These are phyloP conservation scores for Varanus salvator DNA, from an alignment of 2,113 vertebrate species.

Conservation along the genomic window DNA sequence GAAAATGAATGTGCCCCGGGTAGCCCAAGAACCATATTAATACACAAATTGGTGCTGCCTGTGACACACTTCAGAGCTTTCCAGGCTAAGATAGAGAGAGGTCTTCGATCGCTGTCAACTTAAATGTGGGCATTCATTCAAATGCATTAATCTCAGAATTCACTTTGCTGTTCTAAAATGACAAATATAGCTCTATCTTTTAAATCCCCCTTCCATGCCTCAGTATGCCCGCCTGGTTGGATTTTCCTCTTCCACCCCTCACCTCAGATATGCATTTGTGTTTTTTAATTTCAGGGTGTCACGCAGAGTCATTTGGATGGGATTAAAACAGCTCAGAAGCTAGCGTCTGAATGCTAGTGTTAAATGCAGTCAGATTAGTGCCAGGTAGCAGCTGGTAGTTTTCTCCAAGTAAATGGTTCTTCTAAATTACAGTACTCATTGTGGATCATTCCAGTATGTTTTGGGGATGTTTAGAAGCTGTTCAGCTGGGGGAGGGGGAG, in stretches of 20 bases:
- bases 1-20: neutral
- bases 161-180: slow-evolving; percentile 8
- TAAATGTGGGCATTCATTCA: slow-evolving; percentile 20
- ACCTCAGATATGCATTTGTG: neutral
- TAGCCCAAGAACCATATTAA: neutral
- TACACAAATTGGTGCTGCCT: neutral
- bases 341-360: slow-evolving; percentile 7
- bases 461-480: neutral
- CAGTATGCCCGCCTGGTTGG: neutral
- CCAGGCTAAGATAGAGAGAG: neutral
- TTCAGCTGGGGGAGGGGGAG: neutral
- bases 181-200: neutral
- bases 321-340: neutral
- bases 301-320: neutral
- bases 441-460: neutral
- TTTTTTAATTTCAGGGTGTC: slow-evolving; percentile 2
- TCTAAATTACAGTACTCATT: slow-evolving; percentile 18
- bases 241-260: neutral
- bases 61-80: neutral
- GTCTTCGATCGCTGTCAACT: neutral
- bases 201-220: neutral
- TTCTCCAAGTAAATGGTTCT: slow-evolving; percentile 34
- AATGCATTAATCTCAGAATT: neutral
- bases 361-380: slow-evolving; percentile 18
- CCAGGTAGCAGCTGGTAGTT: slow-evolving; percentile 32